Evolutionary conservation across 53 echinoderm and acorn worm species (phyloP).

Genomic region (Mesocentrotus franciscanus): DNA sequence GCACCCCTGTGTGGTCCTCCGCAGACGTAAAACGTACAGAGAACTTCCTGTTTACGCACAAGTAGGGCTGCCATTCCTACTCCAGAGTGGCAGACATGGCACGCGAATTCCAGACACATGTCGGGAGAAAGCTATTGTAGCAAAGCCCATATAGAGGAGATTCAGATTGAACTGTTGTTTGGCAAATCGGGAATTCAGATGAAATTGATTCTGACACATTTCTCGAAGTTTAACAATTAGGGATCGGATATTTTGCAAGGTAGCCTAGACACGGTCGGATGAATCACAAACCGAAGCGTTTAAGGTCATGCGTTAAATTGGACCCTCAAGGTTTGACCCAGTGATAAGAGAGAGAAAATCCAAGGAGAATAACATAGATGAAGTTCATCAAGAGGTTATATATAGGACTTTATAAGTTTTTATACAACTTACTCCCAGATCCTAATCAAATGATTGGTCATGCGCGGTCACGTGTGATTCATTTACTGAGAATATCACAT

Average conservation of each 20-base stretch:
- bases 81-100: slow-evolving; percentile 31
- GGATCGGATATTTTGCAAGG: slow-evolving; percentile 24
- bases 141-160: not conserved
- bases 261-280: slow-evolving; percentile 21
- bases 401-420: not conserved
- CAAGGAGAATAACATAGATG: not conserved
- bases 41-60: slow-evolving; percentile 57
- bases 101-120: slow-evolving; percentile 60
- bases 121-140: not conserved
- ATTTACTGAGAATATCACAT: too few relatives aligned
- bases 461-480: too few relatives aligned
- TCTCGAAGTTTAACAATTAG: not conserved
- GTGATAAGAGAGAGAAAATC: not conserved
- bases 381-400: not conserved
- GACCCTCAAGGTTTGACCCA: slow-evolving; percentile 40
- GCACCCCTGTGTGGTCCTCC: slow-evolving; percentile 24
- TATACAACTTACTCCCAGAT: too few relatives aligned
- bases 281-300: not conserved
- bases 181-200: not conserved
- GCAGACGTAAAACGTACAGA: slow-evolving; percentile 54
- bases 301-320: not conserved
- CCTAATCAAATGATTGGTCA: too few relatives aligned
- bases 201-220: slow-evolving; percentile 39
- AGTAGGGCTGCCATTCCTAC: slow-evolving; percentile 39
- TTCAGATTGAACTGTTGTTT: not conserved